These are phyloP conservation scores for Cerceris ruficornis DNA, from an alignment of 2,888 invertebrate species.

Conservation along the genomic window DNA sequence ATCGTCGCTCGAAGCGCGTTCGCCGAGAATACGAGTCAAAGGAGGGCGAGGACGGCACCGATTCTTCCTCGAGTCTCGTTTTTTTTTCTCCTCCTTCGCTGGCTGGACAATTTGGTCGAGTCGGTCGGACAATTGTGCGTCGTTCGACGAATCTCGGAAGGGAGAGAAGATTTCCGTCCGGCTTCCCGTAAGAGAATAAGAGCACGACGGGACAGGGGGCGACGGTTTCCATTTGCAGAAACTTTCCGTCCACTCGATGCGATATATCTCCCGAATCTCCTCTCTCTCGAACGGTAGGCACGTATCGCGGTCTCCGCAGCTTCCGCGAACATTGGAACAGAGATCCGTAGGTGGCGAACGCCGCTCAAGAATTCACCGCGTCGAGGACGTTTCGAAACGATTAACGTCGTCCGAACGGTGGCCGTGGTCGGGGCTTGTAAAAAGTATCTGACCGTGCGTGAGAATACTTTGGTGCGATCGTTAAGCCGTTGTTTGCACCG, in stretches of 20 bases:
- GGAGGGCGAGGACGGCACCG: no score
- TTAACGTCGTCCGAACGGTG: not conserved
- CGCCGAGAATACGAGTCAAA: no score
- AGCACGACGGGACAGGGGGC: constrained; percentile 22
- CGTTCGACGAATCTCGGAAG: constrained; percentile 56
- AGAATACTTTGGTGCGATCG: constrained; percentile 1
- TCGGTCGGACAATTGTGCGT: constrained; percentile 61
- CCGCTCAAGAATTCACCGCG: not conserved
- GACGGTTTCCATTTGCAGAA: constrained; percentile 57
- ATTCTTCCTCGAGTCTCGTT: no score
- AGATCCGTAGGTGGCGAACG: not conserved
- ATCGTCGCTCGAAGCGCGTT: constrained; percentile 37
- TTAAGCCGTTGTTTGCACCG: constrained; percentile 22
- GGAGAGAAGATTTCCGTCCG: constrained; percentile 49
- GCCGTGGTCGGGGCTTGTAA: not conserved
- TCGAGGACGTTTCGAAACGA: constrained; percentile 4
- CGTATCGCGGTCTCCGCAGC: constrained; percentile 17
- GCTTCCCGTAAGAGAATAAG: constrained; percentile 45
- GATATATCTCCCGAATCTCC: constrained; percentile 42
- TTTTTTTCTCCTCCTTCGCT: no score
- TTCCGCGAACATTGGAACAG: not conserved
- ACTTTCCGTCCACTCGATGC: constrained; percentile 51
- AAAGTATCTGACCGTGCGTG: constrained; percentile 2
- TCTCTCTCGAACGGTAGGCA: constrained; percentile 30
- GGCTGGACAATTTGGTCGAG: no score